Conservation (phyloP, 1,140 invertebrate genomes). For the Macrobrachium rosenbergii region DNA sequence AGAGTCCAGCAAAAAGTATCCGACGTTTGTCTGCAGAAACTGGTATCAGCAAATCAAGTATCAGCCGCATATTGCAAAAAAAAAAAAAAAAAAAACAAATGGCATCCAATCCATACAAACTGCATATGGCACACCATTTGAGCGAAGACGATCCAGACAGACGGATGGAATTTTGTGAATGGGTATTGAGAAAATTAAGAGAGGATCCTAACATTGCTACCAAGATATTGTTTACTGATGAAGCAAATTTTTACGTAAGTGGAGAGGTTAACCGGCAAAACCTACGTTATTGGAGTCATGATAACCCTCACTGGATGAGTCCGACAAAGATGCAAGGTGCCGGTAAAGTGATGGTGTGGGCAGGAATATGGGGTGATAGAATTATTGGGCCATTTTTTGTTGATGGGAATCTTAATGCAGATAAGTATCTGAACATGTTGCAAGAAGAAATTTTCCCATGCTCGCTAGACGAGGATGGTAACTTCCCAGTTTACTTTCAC, state of each 20-base stretch:
- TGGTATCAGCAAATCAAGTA: background rate
- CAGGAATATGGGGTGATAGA: background rate
- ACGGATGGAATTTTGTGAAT: conserved; percentile 4
- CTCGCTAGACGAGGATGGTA: background rate
- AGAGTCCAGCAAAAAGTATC: no score
- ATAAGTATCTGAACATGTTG: no score
- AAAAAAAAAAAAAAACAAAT: no score
- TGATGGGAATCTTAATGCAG: no score
- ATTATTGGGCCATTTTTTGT: no score
- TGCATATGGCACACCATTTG: background rate
- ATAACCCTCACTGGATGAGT: background rate
- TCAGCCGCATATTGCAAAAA: background rate
- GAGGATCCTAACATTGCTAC: no score
- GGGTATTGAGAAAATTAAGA: background rate
- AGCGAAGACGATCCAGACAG: background rate
- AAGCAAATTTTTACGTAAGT: no score
- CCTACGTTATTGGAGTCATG: no score
- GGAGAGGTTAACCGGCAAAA: no score
- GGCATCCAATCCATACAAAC: background rate
- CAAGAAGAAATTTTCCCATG: conserved; percentile 1
- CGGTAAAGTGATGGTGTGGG: background rate
- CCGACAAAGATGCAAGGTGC: background rate
- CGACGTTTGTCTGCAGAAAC: no score
- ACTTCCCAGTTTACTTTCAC: conserved; percentile 6
- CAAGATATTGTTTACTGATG: no score